phyloP scores from a whole-genome alignment of 1,140 invertebrate species.

The Hetaerina americana region DNA sequence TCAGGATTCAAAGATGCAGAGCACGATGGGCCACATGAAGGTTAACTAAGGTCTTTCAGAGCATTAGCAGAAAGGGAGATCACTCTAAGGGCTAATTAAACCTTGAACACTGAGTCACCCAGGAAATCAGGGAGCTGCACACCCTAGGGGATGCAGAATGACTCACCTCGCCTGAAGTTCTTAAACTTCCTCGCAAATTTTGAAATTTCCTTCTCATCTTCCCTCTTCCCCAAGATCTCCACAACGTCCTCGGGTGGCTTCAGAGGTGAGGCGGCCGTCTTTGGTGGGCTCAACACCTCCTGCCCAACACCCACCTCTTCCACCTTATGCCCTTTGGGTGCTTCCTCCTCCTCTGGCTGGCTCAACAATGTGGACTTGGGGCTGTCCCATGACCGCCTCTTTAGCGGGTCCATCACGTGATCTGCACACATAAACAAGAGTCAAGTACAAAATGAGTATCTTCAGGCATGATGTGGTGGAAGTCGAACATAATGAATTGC shows the following conservation, averaged over 20 bases:
- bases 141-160: no score
- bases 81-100: no score
- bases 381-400: constrained; percentile 12
- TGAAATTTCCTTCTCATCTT: constrained; percentile 14
- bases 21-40: no score
- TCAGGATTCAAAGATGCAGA: no score
- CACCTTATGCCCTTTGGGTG: constrained; percentile 24
- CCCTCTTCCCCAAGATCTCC: constrained; percentile 25
- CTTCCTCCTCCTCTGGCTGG: constrained; percentile 2
- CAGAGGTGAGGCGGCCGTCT: constrained; percentile 15
- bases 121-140: no score
- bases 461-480: no score
- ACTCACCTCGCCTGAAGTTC: constrained; percentile 35
- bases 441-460: no score
- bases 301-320: constrained; percentile 22
- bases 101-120: no score
- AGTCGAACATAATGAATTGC: no score
- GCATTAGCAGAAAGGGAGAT: no score
- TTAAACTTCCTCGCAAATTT: constrained; percentile 28
- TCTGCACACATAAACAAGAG: no score
- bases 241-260: constrained; percentile 26
- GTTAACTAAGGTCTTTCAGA: no score
- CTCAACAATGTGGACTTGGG: not conserved
- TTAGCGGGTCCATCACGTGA: constrained; percentile 6
- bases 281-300: constrained; percentile 18